phyloP scores from a whole-genome alignment of 2,888 invertebrate species.

The Lycophotia porphyrea region DNA sequence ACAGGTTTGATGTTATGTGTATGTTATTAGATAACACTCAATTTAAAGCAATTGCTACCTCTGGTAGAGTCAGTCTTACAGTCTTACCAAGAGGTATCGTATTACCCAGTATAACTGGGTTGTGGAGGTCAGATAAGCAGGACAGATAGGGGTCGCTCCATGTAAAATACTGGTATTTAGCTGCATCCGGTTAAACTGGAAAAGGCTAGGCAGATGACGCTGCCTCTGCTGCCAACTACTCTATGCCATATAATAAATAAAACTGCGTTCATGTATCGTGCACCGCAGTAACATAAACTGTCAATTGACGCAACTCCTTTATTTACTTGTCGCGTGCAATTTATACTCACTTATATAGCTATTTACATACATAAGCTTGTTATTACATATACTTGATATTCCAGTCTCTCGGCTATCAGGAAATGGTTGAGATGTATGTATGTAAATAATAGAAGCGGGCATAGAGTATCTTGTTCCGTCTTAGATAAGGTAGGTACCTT shows the following conservation, averaged over 20 bases:
- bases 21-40: neutral
- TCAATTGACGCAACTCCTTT: slow-evolving; percentile 72
- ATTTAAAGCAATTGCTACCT: neutral
- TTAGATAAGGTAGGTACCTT: slow-evolving; percentile 30
- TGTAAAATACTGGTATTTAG: too few relatives aligned
- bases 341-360: slow-evolving; percentile 32
- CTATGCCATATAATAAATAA: slow-evolving; percentile 61
- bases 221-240: slow-evolving; percentile 22
- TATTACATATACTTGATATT: slow-evolving; percentile 57
- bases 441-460: slow-evolving; percentile 17
- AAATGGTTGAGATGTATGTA: slow-evolving; percentile 42
- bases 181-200: too few relatives aligned
- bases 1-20: neutral
- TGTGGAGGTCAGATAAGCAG: too few relatives aligned
- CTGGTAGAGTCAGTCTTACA: too few relatives aligned
- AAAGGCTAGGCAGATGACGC: too few relatives aligned
- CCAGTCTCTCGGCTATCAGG: slow-evolving; percentile 36
- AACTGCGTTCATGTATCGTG: slow-evolving; percentile 60
- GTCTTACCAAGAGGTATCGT: too few relatives aligned
- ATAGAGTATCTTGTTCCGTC: slow-evolving; percentile 26
- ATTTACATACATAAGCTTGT: slow-evolving; percentile 1
- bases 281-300: slow-evolving; percentile 65
- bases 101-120: too few relatives aligned
- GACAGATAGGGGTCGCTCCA: too few relatives aligned
- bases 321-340: slow-evolving; percentile 53